A percentile compares a stretch with the other conserved stretches of the same genome.
These are phyloP conservation scores for Xylota segnis DNA, from an alignment of 2,888 invertebrate genomes.

Conservation along the genomic window DNA sequence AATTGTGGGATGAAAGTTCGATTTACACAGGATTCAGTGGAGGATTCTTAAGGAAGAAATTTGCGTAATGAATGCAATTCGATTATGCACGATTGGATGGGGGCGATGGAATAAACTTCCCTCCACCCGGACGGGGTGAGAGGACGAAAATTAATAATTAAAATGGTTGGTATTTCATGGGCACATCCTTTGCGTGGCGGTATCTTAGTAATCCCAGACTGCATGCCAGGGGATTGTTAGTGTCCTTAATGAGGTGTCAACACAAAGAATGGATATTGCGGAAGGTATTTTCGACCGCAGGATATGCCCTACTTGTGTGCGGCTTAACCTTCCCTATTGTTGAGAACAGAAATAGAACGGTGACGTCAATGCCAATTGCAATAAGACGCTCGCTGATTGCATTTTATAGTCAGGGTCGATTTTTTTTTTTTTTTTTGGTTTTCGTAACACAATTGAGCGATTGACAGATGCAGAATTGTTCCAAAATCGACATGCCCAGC, in stretches of 20 bases:
- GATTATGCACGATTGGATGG: conserved; percentile 45
- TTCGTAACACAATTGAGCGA: not conserved
- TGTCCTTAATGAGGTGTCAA: conserved; percentile 11
- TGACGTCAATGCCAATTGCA: not conserved
- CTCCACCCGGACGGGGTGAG: not conserved
- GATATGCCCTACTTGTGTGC: not conserved
- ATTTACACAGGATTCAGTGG: conserved; percentile 38
- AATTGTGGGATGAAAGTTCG: conserved; percentile 37
- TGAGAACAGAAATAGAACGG: not conserved
- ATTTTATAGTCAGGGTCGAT: conserved; percentile 1
- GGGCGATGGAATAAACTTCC: not conserved
- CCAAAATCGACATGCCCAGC: not conserved
- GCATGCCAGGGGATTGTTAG: not conserved
- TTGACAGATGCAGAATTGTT: not conserved
- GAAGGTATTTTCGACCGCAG: not conserved
- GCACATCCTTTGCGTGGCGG: not conserved
- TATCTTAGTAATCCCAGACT: not conserved
- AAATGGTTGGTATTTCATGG: conserved; percentile 25
- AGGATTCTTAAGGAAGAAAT: conserved; percentile 38
- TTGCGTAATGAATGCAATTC: conserved; percentile 65
- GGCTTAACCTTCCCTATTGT: not conserved
- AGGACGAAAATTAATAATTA: conserved; percentile 42
- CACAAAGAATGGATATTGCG: conserved; percentile 8
- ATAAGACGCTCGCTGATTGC: not conserved
- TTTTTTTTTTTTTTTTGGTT: too few species aligned